Conservation (phyloP, 1,140 invertebrate species). For the Drosophila elegans region DNA sequence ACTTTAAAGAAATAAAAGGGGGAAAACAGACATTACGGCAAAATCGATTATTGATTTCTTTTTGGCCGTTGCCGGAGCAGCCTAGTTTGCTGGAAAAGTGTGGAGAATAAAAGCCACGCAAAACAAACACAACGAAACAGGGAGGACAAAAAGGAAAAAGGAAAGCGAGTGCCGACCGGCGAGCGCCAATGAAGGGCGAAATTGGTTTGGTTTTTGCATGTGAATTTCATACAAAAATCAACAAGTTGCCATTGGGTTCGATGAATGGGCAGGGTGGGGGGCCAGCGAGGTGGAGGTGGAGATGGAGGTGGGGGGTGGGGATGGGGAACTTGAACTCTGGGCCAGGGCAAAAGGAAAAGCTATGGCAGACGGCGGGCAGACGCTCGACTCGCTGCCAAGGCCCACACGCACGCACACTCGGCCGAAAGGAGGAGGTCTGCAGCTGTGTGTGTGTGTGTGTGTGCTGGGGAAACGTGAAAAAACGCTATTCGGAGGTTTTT, state of each 20-base stretch:
- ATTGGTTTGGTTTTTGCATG: constrained; percentile 64
- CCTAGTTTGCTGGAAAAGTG: constrained; percentile 35
- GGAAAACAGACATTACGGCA: constrained; percentile 21
- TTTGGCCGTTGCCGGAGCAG: constrained; percentile 34
- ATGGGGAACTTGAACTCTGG: constrained; percentile 52
- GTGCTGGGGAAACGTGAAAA: constrained; percentile 49
- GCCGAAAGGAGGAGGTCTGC: constrained; percentile 11
- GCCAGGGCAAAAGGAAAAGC: constrained; percentile 46
- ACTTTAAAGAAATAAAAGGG: constrained; percentile 28
- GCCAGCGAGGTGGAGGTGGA: background rate
- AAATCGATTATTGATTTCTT: constrained; percentile 64
- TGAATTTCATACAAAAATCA: constrained; percentile 60
- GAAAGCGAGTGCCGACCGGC: constrained; percentile 36
- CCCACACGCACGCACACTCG: constrained; percentile 48
- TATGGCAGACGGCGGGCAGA: constrained; percentile 55
- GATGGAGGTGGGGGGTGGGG: background rate
- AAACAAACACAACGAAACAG: constrained; percentile 50
- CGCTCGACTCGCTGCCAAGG: constrained; percentile 45
- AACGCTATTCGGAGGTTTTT: constrained; percentile 58
- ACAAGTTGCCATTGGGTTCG: constrained; percentile 63
- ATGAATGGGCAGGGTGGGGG: constrained; percentile 36
- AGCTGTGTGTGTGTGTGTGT: constrained; percentile 26
- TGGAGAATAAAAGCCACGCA: constrained; percentile 28
- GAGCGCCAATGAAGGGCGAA: constrained; percentile 59
- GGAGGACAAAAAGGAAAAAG: constrained; percentile 10